Evolutionary conservation across 2,113 vertebrate genomes (phyloP), one percentile per base, ranked within the genome.

Genomic region (Oryctolagus cuniculus): DNA sequence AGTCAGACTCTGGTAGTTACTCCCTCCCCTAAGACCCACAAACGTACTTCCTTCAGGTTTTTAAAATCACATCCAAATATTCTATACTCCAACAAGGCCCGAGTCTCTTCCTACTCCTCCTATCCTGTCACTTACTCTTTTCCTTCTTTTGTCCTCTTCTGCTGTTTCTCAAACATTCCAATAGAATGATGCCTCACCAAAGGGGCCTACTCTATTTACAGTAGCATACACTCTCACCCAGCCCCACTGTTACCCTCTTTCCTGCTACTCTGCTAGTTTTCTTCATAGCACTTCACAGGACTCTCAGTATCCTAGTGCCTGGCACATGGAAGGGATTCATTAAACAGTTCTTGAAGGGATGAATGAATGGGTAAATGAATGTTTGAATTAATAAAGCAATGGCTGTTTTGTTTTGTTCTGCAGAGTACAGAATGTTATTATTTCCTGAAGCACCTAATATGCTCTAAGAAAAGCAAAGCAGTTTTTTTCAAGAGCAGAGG

Each of bases 331-430:
- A 88, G 38, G 6, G 17, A 74, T 15, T 64, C 10, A 51, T 8
- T 44, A 67, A 94, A 53, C 53, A 78, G 34, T 89, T 94, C 25
- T 95, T 61, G 16, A 93, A n/a, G 77, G 44, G 69, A 69, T 82
- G 63, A 61, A 34, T 72, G 49, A 0, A 4, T 89, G 15, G 44
- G 34, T 49, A 4, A n/a, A 34, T 75, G 29, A 21, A 82, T 78
- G 6, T 2, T 8, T 49, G 3, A 25, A 38, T 89, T 69, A 44
- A 36, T 78, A 66, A 51, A 2, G n/a, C 69, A 84, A 93, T 69
- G 24, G 2, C 22, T 16, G 87, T 6, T 80, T 84, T 92, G 17
- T 31, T 34, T 73, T 34, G 19, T 69, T 75, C 82, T 93, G 16
- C 1, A 87, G 36, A 73, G 79, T 44, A 78, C 27, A 80, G 19